phyloP scores from a whole-genome alignment of 2,797 vertebrate genomes.

The Huso huso region DNA sequence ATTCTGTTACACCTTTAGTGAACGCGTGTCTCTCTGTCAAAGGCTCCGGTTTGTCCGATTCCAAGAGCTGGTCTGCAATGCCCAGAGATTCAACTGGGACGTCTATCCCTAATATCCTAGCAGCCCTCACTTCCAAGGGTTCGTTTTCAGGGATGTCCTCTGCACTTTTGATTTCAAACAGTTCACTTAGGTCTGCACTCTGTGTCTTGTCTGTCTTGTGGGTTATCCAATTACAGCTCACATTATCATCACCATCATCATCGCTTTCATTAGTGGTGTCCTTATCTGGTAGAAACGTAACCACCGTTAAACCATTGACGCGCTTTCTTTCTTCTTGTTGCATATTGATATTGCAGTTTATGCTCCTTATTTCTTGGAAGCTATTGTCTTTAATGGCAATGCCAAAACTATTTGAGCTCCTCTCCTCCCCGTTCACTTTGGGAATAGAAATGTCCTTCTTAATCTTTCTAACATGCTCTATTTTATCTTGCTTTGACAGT shows the following conservation, averaged over 20 bases:
- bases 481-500: neutral
- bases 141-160: conserved; percentile 82
- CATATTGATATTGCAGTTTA: no score
- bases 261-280: no score
- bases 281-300: no score
- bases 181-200: conserved; percentile 59
- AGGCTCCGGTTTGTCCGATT: neutral
- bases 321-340: no score
- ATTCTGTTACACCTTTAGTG: conserved; percentile 25
- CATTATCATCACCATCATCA: no score
- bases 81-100: conserved; percentile 83
- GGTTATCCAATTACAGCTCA: neutral
- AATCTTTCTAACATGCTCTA: conserved; percentile 22
- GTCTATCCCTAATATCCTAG: conserved; percentile 85
- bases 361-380: no score
- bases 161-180: conserved; percentile 59
- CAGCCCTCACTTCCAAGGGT: conserved; percentile 81
- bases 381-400: no score
- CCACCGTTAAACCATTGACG: no score
- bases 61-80: conserved; percentile 30
- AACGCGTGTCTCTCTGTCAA: neutral
- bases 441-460: conserved; percentile 23
- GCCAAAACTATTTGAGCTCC: conserved; percentile 31
- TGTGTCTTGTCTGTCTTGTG: conserved; percentile 54
- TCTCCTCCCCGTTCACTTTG: conserved; percentile 21